A percentile compares a stretch with the other conserved stretches of the same genome.
These are phyloP conservation scores for Ardeotis arabs DNA, from an alignment of 2,113 vertebrate genomes.

Conservation along the genomic window DNA sequence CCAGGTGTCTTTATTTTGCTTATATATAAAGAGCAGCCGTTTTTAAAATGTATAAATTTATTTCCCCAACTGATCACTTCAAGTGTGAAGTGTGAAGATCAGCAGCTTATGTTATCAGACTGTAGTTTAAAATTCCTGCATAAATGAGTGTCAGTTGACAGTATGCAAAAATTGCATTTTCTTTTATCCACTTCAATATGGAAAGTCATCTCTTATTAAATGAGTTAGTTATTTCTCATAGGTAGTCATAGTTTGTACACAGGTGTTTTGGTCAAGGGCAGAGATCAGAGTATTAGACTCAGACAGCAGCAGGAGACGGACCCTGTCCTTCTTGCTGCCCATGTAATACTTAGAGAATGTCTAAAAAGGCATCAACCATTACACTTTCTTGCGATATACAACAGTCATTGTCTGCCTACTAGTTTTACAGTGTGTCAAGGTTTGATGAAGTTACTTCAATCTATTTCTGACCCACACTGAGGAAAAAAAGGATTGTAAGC, in stretches of 20 bases:
- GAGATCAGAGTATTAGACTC: not conserved
- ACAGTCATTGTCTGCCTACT: not conserved
- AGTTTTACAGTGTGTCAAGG: not conserved
- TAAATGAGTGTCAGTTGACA: not conserved
- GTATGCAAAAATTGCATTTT: not conserved
- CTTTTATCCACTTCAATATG: not conserved
- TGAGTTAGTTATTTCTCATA: not conserved
- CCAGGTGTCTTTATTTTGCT: not conserved
- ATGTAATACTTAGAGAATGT: rapidly evolving
- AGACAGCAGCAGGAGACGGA: not conserved
- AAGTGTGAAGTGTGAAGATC: not conserved
- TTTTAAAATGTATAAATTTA: not conserved
- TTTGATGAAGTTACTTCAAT: not conserved
- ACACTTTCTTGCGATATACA: not conserved
- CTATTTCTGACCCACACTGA: not conserved
- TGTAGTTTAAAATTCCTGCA: not conserved
- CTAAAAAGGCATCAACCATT: not conserved
- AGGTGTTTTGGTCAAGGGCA: not conserved
- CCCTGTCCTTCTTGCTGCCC: not conserved
- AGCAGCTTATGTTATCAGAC: not conserved
- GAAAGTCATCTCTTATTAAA: not conserved
- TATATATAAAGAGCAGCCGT: not conserved
- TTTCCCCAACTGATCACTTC: not conserved
- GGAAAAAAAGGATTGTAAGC: not conserved
- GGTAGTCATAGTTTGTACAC: not conserved